Evolutionary conservation across 2,113 vertebrate genomes (phyloP).

Genomic region (Calidris pygmaea): DNA sequence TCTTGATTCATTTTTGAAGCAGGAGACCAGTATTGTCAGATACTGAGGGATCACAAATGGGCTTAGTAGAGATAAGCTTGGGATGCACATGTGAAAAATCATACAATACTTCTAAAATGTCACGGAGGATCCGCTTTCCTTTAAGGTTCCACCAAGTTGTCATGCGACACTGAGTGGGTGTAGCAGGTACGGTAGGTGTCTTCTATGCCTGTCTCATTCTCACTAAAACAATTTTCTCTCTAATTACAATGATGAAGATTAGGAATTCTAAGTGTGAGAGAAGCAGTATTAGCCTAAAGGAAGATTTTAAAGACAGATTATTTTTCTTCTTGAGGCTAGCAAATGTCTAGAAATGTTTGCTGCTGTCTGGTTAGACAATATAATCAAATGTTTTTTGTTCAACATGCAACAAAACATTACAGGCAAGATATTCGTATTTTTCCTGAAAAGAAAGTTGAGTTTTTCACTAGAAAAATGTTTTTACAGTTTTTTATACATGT

Average conservation of each 20-base stretch:
- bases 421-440: not conserved
- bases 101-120: not conserved
- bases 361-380: not conserved
- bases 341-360: not conserved
- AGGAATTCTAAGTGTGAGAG: not conserved
- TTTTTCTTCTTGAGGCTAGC: not conserved
- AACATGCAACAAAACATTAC: not conserved
- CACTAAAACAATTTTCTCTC: not conserved
- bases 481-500: not conserved
- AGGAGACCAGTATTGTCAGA: not conserved
- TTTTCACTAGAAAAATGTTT: not conserved
- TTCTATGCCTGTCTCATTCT: not conserved
- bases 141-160: not conserved
- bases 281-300: not conserved
- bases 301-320: not conserved
- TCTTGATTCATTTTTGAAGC: not conserved
- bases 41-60: not conserved
- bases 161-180: accelerated
- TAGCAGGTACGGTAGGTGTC: not conserved
- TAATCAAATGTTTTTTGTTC: not conserved
- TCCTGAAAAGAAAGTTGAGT: not conserved
- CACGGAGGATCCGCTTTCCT: not conserved
- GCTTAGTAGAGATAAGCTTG: not conserved
- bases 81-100: not conserved
- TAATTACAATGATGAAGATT: not conserved